Evolutionary conservation across 2,888 invertebrate genomes (phyloP), one percentile per base, ranked within the genome.

Genomic region (Andrena dorsata): DNA sequence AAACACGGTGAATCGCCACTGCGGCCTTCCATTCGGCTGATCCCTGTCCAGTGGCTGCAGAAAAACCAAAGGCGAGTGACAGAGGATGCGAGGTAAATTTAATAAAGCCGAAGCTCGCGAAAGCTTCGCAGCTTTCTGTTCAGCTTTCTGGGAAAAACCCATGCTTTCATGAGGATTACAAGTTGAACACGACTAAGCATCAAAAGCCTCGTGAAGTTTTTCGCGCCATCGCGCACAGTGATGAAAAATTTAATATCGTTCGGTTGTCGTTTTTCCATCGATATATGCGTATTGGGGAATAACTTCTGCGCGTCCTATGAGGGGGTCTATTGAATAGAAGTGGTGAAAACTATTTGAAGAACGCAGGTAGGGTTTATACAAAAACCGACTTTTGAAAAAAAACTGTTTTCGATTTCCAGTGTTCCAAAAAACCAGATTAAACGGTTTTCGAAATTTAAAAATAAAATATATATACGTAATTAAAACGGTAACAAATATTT

Each of bases 1-100:
- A 94, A 98, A 98, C 10, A 98, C 98, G 2, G 98, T 98, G 94
- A 98, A 98, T 88, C 98, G 96, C 98, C 98, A 98, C 93, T 98
- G 98, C 0, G 98, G 98, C 84, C 98, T 95, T 41, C 99, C 99
- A 93, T 98, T 97, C 0, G 99, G 99, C 93, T 98, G 98, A 95
- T 99, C 99, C 88, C 99, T 96, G 95, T 99, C 99, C 93, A 99
- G 94, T 49, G 98, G 98, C 98, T 98, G 95, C 6, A 30, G 20
- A 41, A 76, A 79, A 82, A 84, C 30, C 16, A 10, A 2, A 7
- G 13, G 65, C 47, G 16, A 60, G 13, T 23, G 51, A 47, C 60
- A 23, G 7, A 47, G 30, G 26, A 49, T 23, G 13, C 7, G 13
- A 49, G 8, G 28, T 32, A 35, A 78, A 82, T 74, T 79, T 82